Base-by-base conservation (phyloP, 2,888 invertebrate species). In the Cantharis rufa region DNA sequence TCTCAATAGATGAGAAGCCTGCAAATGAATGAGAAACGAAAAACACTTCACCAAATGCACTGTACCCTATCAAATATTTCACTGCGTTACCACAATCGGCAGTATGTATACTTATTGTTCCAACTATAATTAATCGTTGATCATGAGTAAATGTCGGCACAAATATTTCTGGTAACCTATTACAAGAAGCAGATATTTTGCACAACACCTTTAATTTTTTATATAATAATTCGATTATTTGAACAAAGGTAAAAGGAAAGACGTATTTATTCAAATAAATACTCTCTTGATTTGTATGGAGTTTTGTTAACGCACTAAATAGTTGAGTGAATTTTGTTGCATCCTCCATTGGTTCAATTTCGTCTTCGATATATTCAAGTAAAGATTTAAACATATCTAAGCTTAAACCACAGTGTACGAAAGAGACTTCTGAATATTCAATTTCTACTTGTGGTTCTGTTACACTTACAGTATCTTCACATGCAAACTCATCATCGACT, bases 31-130 rank as follows among this genome's bases (percentile, higher is more conserved):
- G 13, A 5, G 75, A 75, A 71, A 75, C 75, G 72, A 75, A 75
- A 71, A 71, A 68, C 62, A 71, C 69, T 69, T 72, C 71, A 24
- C 75, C 75, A 62, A 69, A 69, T 4, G 63, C n/a, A 15, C 62
- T 68, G 16, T 75, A 75, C 10, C 48, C 75, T n/a, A 75, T 71
- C 62, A 75, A 32, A 69, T 75, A 75, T 24, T 71, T 75, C 5
- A 74, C 61, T 15, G 32, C 4, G 2, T 7, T 68, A 13, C 18
- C 11, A 18, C 69, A 21, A 24, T 28, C 15, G 16, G 61, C 24
- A 70, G 24, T 71, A 10, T 13, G 24, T 7, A 75, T 15, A 63
- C 10, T 64, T 61, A 71, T 28, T 24, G 15, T 16, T 18, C 66
- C 76, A 15, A 72, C 10, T 69, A 72, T 70, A n/a, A 21, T 32